A percentile compares a stretch with the other conserved stretches of the same genome.
Conservation (phyloP, 2,888 invertebrate species). For the Diplolepis rosae region DNA sequence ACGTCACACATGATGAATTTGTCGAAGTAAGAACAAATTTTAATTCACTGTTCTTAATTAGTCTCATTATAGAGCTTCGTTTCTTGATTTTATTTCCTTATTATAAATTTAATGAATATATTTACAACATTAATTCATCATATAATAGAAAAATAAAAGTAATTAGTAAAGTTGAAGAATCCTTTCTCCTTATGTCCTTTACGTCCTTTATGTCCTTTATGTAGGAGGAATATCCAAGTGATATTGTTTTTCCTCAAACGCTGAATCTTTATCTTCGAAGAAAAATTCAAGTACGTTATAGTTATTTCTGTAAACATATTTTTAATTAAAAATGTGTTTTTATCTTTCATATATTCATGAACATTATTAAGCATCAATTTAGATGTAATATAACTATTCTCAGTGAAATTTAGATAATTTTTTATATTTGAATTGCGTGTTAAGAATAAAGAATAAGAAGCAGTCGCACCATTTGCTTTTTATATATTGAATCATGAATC, state of each 20-base stretch:
- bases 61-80: neutral
- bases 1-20: slow-evolving; percentile 41
- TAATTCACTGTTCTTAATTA: neutral
- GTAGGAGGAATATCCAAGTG: slow-evolving; percentile 63
- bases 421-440: neutral
- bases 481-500: too few relatives aligned
- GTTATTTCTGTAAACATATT: too few relatives aligned
- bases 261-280: slow-evolving; percentile 78
- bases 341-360: too few relatives aligned
- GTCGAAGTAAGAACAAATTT: slow-evolving; percentile 32
- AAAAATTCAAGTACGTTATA: slow-evolving; percentile 76
- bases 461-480: too few relatives aligned
- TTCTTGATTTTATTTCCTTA: neutral
- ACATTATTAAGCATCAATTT: too few relatives aligned
- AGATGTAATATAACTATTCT: too few relatives aligned
- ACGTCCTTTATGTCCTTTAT: neutral
- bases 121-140: neutral
- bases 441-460: too few relatives aligned
- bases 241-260: slow-evolving; percentile 78
- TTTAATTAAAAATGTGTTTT: too few relatives aligned
- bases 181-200: neutral
- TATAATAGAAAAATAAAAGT: neutral
- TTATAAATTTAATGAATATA: neutral
- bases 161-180: too few relatives aligned
- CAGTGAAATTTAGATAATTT: too few relatives aligned